phyloP scores from a whole-genome alignment of 2,888 invertebrate species.

The Galerucella pusilla region DNA sequence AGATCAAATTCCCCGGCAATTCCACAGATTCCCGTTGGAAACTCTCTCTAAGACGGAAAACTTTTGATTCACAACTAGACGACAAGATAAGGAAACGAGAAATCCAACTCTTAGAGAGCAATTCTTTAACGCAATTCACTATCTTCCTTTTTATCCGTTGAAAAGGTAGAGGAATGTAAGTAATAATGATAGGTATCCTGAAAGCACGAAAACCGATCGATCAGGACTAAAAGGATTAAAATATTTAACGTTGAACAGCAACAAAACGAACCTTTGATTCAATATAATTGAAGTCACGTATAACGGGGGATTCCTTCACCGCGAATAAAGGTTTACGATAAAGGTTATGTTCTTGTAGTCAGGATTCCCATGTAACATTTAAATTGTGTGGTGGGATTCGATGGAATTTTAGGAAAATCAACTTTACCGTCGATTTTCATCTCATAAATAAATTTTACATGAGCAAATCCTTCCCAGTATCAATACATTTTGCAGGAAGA shows the following conservation, averaged over 20 bases:
- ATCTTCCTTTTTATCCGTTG: conserved; percentile 35
- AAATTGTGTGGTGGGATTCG: not conserved
- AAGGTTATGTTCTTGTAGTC: not conserved
- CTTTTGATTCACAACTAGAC: conserved; percentile 35
- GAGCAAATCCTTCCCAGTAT: not conserved
- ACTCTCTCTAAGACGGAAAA: conserved; percentile 25
- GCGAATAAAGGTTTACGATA: conserved; percentile 4
- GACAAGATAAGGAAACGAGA: conserved; percentile 38
- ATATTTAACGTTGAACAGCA: conserved; percentile 34
- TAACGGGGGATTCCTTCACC: conserved; percentile 8
- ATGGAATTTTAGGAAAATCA: not conserved
- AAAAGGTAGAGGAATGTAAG: conserved; percentile 36
- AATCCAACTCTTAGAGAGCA: conserved; percentile 31
- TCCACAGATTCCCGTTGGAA: conserved; percentile 23
- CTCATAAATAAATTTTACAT: not conserved
- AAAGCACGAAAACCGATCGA: conserved; percentile 36
- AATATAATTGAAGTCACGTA: conserved; percentile 28
- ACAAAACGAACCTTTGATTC: conserved; percentile 30
- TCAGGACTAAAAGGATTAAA: conserved; percentile 37
- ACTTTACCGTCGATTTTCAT: not conserved
- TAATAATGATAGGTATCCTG: conserved; percentile 33
- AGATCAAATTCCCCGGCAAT: conserved; percentile 25
- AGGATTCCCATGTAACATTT: conserved; percentile 1
- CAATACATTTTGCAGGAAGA: too few relatives aligned
- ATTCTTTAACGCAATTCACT: conserved; percentile 34